phyloP scores from a whole-genome alignment of 2,888 invertebrate species.

The Palloptera scutellata region DNA sequence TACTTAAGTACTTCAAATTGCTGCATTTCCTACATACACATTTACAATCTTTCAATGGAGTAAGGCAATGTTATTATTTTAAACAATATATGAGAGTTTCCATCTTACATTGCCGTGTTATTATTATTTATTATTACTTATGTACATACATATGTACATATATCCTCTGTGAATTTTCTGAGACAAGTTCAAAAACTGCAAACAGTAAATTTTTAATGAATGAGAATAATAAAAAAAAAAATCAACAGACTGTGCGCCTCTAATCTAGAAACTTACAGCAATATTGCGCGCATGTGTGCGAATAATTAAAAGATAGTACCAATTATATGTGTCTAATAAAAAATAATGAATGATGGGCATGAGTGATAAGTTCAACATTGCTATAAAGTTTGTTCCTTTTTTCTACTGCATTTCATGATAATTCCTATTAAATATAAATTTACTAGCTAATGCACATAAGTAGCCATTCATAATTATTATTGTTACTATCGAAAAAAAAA shows the following conservation, averaged over 20 bases:
- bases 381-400: too few species aligned
- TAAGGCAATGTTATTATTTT: slow-evolving; percentile 17
- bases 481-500: too few species aligned
- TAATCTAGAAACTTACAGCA: slow-evolving; percentile 28
- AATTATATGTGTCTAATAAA: too few species aligned
- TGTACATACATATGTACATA: not conserved
- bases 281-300: not conserved
- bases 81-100: slow-evolving; percentile 30
- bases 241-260: slow-evolving; percentile 25
- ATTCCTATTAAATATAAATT: too few species aligned
- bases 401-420: too few species aligned
- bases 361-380: too few species aligned
- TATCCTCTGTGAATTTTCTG: not conserved
- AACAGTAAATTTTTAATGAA: slow-evolving; percentile 38
- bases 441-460: too few species aligned
- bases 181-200: slow-evolving; percentile 16
- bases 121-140: slow-evolving; percentile 19
- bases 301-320: too few species aligned
- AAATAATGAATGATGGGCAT: too few species aligned
- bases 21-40: too few species aligned
- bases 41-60: slow-evolving; percentile 10
- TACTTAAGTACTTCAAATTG: not conserved
- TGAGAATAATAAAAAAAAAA: slow-evolving; percentile 32
- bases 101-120: slow-evolving; percentile 19
- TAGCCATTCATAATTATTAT: too few species aligned